Base-by-base conservation (phyloP, 2,797 vertebrate genomes). In the Lerista edwardsae region DNA sequence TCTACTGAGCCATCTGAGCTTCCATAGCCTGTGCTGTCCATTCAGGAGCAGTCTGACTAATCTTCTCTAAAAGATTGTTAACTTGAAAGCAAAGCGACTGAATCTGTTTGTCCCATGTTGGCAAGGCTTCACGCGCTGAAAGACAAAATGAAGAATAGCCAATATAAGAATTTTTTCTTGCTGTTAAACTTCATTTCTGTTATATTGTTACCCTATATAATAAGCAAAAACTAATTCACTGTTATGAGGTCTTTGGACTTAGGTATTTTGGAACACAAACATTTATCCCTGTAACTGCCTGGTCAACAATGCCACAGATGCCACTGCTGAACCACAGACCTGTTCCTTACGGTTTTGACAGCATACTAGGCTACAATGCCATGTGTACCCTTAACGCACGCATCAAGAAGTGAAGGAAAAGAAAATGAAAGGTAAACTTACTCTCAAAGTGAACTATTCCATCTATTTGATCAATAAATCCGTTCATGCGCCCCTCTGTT, bases 391-490 rank as follows among this genome's bases (percentile, higher is more conserved):
- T 86, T 7, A 27, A 39, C 7, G 41, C 1, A 68, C 57, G 65
- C 67, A 36, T 67, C 62, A 83, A 57, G 27, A 59, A 34, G 12
- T 51, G 47, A 51, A 73, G 51, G 75, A 47, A 23, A 1, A 0
- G 17, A 34, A 6, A 17, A 1, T 0, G 29, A 25, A 29, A 41
- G 47, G 5, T 2, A 3, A 80, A 96, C 98, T 98, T 97, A 99
- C 98, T 99, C 96, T 99, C 99, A 96, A 99, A 99, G 95, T 99
- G 99, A 84, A 99, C 99, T 75, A 99, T 99, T 91, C 99, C 96
- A 1, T 99, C 99, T 83, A 99, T 99, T 94, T 99, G 99, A 95
- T 99, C 98, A 44, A 99, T 99, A 92, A 99, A 99, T 91, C 99
- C 98, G 2, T 99, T 99, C 99, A 99, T 99, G 47, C 98, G 98